A percentile compares a stretch with the other conserved stretches of the same genome.
Conservation (phyloP, 2,113 vertebrate species). For the Equus przewalskii region DNA sequence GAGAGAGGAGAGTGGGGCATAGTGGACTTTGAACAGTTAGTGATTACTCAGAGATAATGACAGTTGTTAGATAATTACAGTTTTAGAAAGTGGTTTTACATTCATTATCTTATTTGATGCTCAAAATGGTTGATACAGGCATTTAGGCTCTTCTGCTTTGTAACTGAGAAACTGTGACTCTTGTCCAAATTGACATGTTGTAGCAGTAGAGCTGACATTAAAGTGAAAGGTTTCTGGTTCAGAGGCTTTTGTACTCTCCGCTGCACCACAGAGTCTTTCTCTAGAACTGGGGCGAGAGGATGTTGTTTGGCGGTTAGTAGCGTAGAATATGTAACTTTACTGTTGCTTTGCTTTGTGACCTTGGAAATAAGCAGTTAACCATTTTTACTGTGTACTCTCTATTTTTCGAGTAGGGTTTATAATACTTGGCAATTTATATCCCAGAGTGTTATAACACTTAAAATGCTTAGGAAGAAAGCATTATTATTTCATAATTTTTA, state of each 20-base stretch:
- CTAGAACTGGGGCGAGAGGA: not conserved
- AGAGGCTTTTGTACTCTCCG: not conserved
- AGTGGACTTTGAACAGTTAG: not conserved
- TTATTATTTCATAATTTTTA: not conserved
- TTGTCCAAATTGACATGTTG: not conserved
- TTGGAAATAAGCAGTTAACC: not conserved
- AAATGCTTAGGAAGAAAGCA: not conserved
- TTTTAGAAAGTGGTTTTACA: constrained; percentile 43
- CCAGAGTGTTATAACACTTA: not conserved
- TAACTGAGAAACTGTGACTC: constrained; percentile 1
- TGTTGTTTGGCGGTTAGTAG: constrained; percentile 1
- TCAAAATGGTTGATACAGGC: not conserved
- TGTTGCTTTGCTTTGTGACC: not conserved
- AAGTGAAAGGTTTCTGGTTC: not conserved
- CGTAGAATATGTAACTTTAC: not conserved
- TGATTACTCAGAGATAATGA: not conserved
- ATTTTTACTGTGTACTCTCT: not conserved
- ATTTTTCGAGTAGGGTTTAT: constrained; percentile 12
- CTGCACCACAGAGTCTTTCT: not conserved
- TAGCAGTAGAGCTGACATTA: not conserved
- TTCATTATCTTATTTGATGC: not conserved
- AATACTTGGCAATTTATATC: not conserved
- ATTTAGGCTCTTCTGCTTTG: not conserved
- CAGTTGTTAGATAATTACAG: not conserved
- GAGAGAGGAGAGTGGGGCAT: not conserved